These are phyloP conservation scores for Pardalotus punctatus DNA, from an alignment of 2,113 vertebrate species.

Conservation along the genomic window DNA sequence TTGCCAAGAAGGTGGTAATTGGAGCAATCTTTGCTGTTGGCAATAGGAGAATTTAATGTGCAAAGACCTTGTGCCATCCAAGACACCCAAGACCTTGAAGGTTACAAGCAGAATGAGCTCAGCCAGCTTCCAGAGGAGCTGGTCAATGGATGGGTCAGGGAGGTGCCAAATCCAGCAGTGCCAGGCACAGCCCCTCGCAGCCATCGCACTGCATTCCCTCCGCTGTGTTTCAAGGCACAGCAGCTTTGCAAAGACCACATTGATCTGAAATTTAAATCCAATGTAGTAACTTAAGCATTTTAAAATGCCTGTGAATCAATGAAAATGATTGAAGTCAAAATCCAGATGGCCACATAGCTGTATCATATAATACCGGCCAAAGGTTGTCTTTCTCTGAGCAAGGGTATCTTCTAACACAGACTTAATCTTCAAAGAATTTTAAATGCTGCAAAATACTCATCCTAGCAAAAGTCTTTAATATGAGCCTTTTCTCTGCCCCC, in stretches of 20 bases:
- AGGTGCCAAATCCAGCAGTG: not conserved
- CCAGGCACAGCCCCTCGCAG: not conserved
- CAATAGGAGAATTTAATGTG: not conserved
- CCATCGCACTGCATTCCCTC: not conserved
- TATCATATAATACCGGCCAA: slow-evolving; percentile 27
- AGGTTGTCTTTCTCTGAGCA: slow-evolving; percentile 35
- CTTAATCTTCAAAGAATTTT: slow-evolving; percentile 63
- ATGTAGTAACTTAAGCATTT: slow-evolving; percentile 66
- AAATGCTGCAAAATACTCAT: slow-evolving; percentile 46
- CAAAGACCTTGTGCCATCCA: not conserved
- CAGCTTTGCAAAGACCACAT: slow-evolving; percentile 49
- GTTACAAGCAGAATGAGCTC: not conserved
- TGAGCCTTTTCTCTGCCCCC: not conserved
- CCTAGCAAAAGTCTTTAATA: slow-evolving; percentile 14
- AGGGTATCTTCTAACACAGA: slow-evolving; percentile 37
- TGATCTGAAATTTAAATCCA: slow-evolving; percentile 65
- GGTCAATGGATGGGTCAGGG: not conserved
- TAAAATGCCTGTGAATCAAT: slow-evolving; percentile 61
- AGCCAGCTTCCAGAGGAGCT: not conserved
- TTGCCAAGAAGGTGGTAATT: not conserved
- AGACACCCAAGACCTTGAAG: not conserved
- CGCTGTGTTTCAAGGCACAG: not conserved
- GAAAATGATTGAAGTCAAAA: slow-evolving; percentile 68
- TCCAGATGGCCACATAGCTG: slow-evolving; percentile 40
- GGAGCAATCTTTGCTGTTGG: not conserved